phyloP scores from a whole-genome alignment of 2,113 vertebrate species.

The Hemiscyllium ocellatum region DNA sequence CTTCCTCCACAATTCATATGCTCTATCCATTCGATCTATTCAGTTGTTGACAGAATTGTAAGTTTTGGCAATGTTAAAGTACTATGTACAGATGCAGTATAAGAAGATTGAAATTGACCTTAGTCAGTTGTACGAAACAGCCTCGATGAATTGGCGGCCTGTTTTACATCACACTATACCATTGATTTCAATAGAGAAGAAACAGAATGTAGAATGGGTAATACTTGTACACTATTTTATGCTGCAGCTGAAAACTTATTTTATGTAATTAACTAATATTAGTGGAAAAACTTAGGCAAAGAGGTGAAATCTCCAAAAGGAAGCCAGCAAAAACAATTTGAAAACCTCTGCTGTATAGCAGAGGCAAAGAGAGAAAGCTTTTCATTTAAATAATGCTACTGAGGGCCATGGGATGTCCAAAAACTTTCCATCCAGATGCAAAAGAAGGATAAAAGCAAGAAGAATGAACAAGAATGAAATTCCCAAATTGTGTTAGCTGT shows the following conservation, averaged over 20 bases:
- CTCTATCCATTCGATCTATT: background rate
- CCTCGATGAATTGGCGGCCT: background rate
- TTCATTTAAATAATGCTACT: background rate
- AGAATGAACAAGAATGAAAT: background rate
- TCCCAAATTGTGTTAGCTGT: background rate
- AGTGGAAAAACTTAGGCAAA: background rate
- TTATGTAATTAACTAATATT: background rate
- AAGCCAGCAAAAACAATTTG: background rate
- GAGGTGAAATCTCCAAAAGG: background rate
- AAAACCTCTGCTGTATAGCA: background rate
- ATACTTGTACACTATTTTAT: background rate
- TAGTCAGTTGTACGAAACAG: background rate
- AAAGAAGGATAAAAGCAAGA: background rate
- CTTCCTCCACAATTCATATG: too few species aligned
- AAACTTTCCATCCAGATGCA: background rate
- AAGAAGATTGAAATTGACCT: background rate
- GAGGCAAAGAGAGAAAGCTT: background rate
- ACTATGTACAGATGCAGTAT: background rate
- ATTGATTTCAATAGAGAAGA: background rate
- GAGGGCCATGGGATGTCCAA: background rate
- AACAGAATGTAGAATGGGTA: background rate
- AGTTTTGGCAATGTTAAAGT: background rate
- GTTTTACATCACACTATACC: background rate
- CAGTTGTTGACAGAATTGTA: background rate
- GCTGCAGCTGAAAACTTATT: background rate